Evolutionary conservation across 1,140 invertebrate species (phyloP).

Genomic region (Drosophila pectinifera): DNA sequence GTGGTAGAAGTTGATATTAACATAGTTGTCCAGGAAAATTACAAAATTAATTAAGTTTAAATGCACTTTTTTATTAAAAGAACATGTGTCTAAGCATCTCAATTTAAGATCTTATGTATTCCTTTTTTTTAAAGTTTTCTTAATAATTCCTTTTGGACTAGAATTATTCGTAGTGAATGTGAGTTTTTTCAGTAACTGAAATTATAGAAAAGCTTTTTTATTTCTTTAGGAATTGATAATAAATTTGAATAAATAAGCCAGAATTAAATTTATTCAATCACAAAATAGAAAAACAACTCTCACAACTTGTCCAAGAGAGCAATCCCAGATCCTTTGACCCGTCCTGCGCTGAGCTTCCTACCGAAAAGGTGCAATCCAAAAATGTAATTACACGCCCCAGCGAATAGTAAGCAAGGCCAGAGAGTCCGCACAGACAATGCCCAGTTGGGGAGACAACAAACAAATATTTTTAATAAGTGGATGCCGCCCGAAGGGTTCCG

Average conservation of each 20-base stretch:
- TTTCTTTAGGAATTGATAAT: background rate
- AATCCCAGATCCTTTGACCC: slow-evolving; percentile 11
- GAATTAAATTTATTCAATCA: background rate
- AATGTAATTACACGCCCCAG: slow-evolving; percentile 71
- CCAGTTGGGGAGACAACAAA: slow-evolving; percentile 44
- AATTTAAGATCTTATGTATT: no score
- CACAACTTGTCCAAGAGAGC: background rate
- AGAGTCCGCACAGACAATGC: slow-evolving; percentile 56
- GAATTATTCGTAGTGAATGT: no score
- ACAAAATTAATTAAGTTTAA: no score
- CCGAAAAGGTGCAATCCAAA: slow-evolving; percentile 48
- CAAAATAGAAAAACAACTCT: background rate
- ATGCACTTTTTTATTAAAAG: no score
- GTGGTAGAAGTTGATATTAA: no score
- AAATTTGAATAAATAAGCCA: no score
- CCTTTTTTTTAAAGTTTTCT: no score
- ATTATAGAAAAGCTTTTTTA: no score
- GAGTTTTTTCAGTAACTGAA: no score
- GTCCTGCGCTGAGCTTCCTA: slow-evolving; percentile 11
- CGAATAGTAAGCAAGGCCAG: slow-evolving; percentile 64
- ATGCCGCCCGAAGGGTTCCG: slow-evolving; percentile 8
- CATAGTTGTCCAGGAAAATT: no score
- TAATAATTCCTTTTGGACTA: no score
- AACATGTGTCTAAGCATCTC: no score
- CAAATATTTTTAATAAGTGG: slow-evolving; percentile 78